A percentile compares a stretch with the other conserved stretches of the same genome.
These are phyloP conservation scores for Gasterosteus aculeatus DNA, from an alignment of 2,113 vertebrate species.

Conservation along the genomic window DNA sequence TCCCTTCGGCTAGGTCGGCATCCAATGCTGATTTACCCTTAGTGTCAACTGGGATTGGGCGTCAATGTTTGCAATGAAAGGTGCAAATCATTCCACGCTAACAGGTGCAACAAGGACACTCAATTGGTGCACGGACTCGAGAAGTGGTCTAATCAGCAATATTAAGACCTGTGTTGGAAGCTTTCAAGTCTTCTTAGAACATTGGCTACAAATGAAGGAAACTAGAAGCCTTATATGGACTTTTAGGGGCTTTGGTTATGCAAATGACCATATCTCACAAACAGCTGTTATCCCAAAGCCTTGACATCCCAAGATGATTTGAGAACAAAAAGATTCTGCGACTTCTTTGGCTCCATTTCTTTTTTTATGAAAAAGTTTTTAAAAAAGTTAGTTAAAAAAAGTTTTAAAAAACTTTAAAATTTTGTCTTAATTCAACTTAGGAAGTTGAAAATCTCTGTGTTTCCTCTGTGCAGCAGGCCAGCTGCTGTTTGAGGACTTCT, in stretches of 20 bases:
- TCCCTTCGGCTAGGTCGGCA: too few species aligned
- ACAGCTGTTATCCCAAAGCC: not conserved
- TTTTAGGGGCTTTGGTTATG: not conserved
- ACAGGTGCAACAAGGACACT: not conserved
- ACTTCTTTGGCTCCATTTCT: not conserved
- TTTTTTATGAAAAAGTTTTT: not conserved
- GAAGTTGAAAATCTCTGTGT: not conserved
- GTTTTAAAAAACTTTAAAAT: not conserved
- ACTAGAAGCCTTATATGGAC: not conserved
- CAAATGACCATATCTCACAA: not conserved
- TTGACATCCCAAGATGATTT: not conserved
- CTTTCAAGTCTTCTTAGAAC: not conserved
- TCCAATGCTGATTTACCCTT: too few species aligned
- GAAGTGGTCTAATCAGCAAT: not conserved
- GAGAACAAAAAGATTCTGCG: not conserved
- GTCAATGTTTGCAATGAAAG: not conserved
- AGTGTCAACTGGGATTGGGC: too few species aligned
- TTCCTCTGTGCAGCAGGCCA: constrained; percentile 79
- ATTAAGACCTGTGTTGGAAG: not conserved
- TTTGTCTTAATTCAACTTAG: not conserved
- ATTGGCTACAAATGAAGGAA: not conserved
- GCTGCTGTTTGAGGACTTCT: constrained; percentile 85
- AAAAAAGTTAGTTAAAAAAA: not conserved
- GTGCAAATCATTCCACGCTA: not conserved
- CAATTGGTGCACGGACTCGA: not conserved